A percentile compares a stretch with the other conserved stretches of the same genome.
phyloP scores from a whole-genome alignment of 2,797 vertebrate species.

The Leucoraja ocellata region DNA sequence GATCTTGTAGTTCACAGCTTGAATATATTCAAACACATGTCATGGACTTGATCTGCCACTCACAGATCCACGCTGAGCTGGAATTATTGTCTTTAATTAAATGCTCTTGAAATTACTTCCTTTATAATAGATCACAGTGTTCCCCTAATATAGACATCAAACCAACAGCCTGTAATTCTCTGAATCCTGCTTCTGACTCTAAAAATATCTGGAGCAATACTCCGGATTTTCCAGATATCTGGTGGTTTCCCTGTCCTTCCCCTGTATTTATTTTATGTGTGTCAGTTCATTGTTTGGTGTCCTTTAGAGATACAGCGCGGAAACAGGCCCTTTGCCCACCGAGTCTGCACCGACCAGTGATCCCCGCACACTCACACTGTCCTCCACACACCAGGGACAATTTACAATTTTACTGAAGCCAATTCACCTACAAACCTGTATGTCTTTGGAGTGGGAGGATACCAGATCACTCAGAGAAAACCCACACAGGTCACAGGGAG shows the following conservation, averaged over 20 bases:
- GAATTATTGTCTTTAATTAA: constrained; percentile 25
- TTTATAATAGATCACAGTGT: not conserved
- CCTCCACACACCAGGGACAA: too few relatives aligned
- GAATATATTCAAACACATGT: not conserved
- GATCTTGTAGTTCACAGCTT: not conserved
- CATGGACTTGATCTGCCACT: not conserved
- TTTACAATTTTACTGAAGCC: too few relatives aligned
- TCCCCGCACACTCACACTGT: too few relatives aligned
- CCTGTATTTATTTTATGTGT: not conserved
- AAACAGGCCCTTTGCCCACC: too few relatives aligned
- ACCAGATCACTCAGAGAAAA: too few relatives aligned
- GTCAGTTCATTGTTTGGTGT: too few relatives aligned
- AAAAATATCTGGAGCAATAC: constrained; percentile 13
- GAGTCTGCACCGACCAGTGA: too few relatives aligned
- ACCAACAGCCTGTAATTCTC: not conserved
- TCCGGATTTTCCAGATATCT: not conserved
- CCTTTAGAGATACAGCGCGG: too few relatives aligned
- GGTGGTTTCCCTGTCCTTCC: not conserved
- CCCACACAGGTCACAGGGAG: too few relatives aligned
- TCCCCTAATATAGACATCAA: not conserved
- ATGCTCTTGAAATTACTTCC: not conserved
- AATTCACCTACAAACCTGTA: too few relatives aligned
- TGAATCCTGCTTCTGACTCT: not conserved
- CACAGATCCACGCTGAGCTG: not conserved
- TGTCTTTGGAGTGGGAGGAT: too few relatives aligned